These are phyloP conservation scores for Dendrophyllia cribrosa DNA, from an alignment of 64 coral and sea anemone genomes.

Conservation along the genomic window DNA sequence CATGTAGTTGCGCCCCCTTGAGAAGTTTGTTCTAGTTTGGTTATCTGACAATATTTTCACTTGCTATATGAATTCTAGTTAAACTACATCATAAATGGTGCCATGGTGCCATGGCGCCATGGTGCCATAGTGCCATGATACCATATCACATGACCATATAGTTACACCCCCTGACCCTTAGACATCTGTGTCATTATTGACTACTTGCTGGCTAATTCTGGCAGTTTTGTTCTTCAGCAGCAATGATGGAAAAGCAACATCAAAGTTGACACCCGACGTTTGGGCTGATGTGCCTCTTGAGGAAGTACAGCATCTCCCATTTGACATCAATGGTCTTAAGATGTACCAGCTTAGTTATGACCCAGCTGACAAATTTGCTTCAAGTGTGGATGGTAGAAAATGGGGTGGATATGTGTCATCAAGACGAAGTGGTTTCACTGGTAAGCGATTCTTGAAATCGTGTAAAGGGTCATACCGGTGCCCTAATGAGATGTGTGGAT, in stretches of 20 bases:
- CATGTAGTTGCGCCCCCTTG: no score
- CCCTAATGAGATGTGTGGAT: slow-evolving; percentile 49
- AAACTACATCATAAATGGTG: no score
- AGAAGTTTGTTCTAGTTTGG: no score
- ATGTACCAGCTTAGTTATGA: slow-evolving; percentile 50
- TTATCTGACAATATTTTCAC: no score
- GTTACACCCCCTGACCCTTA: no score
- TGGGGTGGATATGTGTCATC: slow-evolving; percentile 64
- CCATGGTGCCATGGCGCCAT: no score
- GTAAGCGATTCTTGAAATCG: slow-evolving; percentile 39
- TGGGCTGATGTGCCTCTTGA: slow-evolving; percentile 54
- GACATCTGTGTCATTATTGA: no score
- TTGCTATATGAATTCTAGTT: no score
- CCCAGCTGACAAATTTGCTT: slow-evolving; percentile 45
- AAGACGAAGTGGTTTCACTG: slow-evolving; percentile 30
- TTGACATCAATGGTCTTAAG: slow-evolving; percentile 55
- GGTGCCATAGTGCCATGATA: no score
- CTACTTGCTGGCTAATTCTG: no score
- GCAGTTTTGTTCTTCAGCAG: no score
- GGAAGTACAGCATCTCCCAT: slow-evolving; percentile 54
- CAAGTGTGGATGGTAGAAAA: slow-evolving; percentile 54
- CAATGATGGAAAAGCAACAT: neutral
- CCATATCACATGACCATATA: no score
- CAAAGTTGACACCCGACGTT: slow-evolving; percentile 29
- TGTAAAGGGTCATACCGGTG: slow-evolving; percentile 68